Base-by-base conservation (phyloP, 35 echinoderm and acorn worm genomes). In the Patiria miniata region DNA sequence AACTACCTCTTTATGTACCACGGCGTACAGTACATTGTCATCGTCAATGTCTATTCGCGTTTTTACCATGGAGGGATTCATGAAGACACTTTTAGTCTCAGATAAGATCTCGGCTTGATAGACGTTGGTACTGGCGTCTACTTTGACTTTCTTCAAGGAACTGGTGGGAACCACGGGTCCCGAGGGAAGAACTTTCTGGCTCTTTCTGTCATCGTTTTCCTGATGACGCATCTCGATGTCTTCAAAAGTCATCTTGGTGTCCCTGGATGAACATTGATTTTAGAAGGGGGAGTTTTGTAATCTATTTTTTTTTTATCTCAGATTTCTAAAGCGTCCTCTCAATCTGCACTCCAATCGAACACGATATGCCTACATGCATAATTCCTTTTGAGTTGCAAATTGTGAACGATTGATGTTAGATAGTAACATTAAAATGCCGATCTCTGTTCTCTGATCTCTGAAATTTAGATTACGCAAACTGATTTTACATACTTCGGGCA, bases 201-300 rank as follows among this genome's bases (percentile, higher is more conserved):
- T 26, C 23, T 1, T 34, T 14, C 26, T 30, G 14, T 26, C 23
- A 22, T 18, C 26, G 14, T 1, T 34, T 14, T 34, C 34, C 34
- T 12, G 14, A 73, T 26, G 10, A 32, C 29, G 19, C 65, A 73
- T 32, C 65, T 73, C 65, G 19, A 73, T 6, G 8, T 73, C 65
- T 32, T 73, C 65, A 73, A 73, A 73, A 30, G 65, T 36, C 65
- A 73, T 26, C 34, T 73, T 73, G 19, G 65, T 73, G 34, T 73
- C 65, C 29, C 65, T 73, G 65, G 26, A 73, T 26, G 34, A 8
- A 73, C 14, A 68, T 1, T 73, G 10, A 47, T 6, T 6, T 12
- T 6, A 47, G 4, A 47, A 47, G 12, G 42, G 42, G 42, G 42
- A 4, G 12, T 12, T 12, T 47, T 47, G 4, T 47, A 6, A 47